A percentile compares a stretch with the other conserved stretches of the same genome.
phyloP scores from a whole-genome alignment of 1,140 invertebrate species.

The Aporrectodea caliginosa region DNA sequence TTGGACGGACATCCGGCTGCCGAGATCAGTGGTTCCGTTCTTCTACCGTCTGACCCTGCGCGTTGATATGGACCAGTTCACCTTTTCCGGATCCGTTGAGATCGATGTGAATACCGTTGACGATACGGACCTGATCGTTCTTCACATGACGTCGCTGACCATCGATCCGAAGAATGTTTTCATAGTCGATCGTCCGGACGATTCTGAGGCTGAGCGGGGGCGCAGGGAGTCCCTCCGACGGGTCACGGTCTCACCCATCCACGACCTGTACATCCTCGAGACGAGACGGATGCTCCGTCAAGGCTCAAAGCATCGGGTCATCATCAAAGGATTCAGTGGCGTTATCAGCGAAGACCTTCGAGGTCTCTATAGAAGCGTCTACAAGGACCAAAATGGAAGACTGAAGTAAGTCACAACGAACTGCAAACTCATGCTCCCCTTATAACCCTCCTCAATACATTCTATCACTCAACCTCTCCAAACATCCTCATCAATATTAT shows the following conservation, averaged over 20 bases:
- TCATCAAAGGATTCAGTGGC: slow-evolving; percentile 38
- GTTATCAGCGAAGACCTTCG: slow-evolving; percentile 36
- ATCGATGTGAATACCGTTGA: slow-evolving; percentile 34
- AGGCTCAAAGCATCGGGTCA: slow-evolving; percentile 33
- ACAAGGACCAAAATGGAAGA: slow-evolving; percentile 37
- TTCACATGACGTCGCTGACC: slow-evolving; percentile 33
- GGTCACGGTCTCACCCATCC: slow-evolving; percentile 32
- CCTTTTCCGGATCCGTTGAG: slow-evolving; percentile 37
- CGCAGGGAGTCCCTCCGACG: slow-evolving; percentile 10
- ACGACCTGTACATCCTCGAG: slow-evolving; percentile 38
- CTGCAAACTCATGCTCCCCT: too few relatives aligned
- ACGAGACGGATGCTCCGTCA: slow-evolving; percentile 28
- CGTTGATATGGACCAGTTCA: slow-evolving; percentile 37
- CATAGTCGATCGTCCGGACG: slow-evolving; percentile 6
- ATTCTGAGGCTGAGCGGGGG: neutral
- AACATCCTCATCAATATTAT: too few relatives aligned
- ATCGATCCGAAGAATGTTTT: slow-evolving; percentile 15
- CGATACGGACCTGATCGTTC: slow-evolving; percentile 38
- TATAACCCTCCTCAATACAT: too few relatives aligned
- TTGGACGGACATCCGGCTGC: slow-evolving; percentile 38
- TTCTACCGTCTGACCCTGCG: slow-evolving; percentile 38
- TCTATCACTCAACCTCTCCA: too few relatives aligned
- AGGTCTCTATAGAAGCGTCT: slow-evolving; percentile 42
- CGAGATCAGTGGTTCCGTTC: slow-evolving; percentile 36
- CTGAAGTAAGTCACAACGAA: slow-evolving; percentile 41